Base-by-base conservation (phyloP, 2,888 invertebrate genomes). In the Anoncus sp. region DNA sequence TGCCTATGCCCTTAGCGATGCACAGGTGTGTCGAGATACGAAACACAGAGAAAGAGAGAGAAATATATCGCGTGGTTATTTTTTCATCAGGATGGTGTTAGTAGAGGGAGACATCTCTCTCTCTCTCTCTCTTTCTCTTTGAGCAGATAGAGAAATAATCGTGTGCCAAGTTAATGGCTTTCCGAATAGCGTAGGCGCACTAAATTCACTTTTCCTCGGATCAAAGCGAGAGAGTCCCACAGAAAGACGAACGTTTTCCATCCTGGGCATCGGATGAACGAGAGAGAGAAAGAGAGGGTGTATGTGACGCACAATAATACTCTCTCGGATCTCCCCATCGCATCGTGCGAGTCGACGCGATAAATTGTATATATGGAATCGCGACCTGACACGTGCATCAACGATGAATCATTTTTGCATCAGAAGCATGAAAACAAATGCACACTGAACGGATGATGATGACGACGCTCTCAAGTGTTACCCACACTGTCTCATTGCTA, bases 361-460 rank as follows among this genome's bases (percentile, higher is more conserved):
- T 31, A 9, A 24, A 16, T 24, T 22, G 35, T 63, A 40, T 12
- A 57, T 31, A 47, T 43, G 49, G 55, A 62, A 73, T 76, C 63
- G n/a, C n/a, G 76, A 81, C 73, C 78, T 40, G 74, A 66, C 79
- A 81, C 79, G 76, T 79, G 78, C 81, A 76, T 73, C 69, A 67
- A 66, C 65, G 70, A 78, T 81, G 81, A 79, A 77, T 81, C 80
- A 80, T 65, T 78, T 78, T 78, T 75, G 71, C 75, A 72, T 75
- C 62, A 57, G 71, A 62, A 49, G 60, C 51, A 20, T 35, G 47
- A 22, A 35, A 20, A 31, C 31, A 47, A 72, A 65, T 65, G 47
- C 38, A 20, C 31, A n/a, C 35, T 65, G 38, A 7, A 31, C 14
- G n/a, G n/a, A n/a, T n/a, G n/a, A n/a, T n/a, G 24, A 49, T 47